phyloP scores from a whole-genome alignment of 2,888 invertebrate genomes.

The Mermis nigrescens region DNA sequence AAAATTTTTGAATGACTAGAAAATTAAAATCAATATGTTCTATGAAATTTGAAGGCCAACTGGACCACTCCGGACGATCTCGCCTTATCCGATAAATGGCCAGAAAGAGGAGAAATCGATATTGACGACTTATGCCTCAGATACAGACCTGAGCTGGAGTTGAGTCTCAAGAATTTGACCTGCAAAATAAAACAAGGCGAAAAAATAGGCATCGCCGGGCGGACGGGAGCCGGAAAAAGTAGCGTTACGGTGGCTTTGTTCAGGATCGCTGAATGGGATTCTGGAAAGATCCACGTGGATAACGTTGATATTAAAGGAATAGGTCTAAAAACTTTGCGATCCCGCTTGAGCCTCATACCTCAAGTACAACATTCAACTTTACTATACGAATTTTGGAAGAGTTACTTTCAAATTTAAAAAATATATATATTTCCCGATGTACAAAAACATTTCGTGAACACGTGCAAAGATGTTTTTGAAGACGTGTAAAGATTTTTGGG shows the following conservation, averaged over 20 bases:
- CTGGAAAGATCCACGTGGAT: constrained; percentile 58
- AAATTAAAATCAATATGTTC: too few relatives aligned
- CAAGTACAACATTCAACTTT: too few relatives aligned
- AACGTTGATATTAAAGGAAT: constrained; percentile 55
- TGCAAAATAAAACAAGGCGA: constrained; percentile 65
- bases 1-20: too few relatives aligned
- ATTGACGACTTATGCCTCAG: constrained; percentile 56
- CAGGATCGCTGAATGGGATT: constrained; percentile 49
- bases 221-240: constrained; percentile 55
- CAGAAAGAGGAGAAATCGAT: constrained; percentile 50
- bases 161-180: constrained; percentile 44
- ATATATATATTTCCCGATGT: too few relatives aligned
- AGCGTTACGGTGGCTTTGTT: constrained; percentile 61
- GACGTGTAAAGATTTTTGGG: too few relatives aligned
- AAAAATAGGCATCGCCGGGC: constrained; percentile 71
- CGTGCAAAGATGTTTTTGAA: too few relatives aligned
- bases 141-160: constrained; percentile 44
- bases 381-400: too few relatives aligned
- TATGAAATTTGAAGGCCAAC: too few relatives aligned
- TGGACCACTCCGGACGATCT: too few relatives aligned
- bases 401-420: too few relatives aligned
- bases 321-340: constrained; percentile 45
- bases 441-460: too few relatives aligned
- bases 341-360: constrained; percentile 68
- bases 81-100: too few relatives aligned